A percentile compares a stretch with the other conserved stretches of the same genome.
These are phyloP conservation scores for Pterobdella sp. DNA, from an alignment of 2,888 invertebrate genomes.

Conservation along the genomic window DNA sequence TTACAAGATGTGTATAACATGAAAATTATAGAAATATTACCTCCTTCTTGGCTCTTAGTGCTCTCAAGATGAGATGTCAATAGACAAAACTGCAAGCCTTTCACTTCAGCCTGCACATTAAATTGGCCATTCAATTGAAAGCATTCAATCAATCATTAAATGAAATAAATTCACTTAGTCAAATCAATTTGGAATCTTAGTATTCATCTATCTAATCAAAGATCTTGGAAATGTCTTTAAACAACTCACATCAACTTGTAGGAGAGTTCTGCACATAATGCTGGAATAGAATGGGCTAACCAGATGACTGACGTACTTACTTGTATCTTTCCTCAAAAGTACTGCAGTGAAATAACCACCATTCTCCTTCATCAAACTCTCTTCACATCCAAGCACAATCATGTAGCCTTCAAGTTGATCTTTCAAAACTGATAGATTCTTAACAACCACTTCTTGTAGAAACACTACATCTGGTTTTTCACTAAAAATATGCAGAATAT, in stretches of 20 bases:
- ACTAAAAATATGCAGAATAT: conserved; percentile 44
- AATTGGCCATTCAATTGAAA: neutral
- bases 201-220: neutral
- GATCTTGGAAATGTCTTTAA: neutral
- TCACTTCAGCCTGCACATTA: conserved; percentile 39
- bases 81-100: conserved; percentile 49
- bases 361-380: conserved; percentile 29
- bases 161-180: neutral
- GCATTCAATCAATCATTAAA: neutral
- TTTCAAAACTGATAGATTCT: conserved; percentile 50
- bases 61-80: conserved; percentile 60
- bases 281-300: conserved; percentile 53
- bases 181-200: neutral
- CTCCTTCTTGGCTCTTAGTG: conserved; percentile 48
- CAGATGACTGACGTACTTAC: conserved; percentile 49
- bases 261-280: conserved; percentile 55
- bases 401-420: conserved; percentile 42
- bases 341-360: conserved; percentile 53
- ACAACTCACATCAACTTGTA: conserved; percentile 52
- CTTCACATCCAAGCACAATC: conserved; percentile 33
- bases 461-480: conserved; percentile 57
- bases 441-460: conserved; percentile 57
- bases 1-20: neutral
- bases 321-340: conserved; percentile 50
- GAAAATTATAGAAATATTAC: neutral